Base-by-base conservation (phyloP, 1,140 invertebrate genomes). In the Bombus haemorrhoidalis region DNA sequence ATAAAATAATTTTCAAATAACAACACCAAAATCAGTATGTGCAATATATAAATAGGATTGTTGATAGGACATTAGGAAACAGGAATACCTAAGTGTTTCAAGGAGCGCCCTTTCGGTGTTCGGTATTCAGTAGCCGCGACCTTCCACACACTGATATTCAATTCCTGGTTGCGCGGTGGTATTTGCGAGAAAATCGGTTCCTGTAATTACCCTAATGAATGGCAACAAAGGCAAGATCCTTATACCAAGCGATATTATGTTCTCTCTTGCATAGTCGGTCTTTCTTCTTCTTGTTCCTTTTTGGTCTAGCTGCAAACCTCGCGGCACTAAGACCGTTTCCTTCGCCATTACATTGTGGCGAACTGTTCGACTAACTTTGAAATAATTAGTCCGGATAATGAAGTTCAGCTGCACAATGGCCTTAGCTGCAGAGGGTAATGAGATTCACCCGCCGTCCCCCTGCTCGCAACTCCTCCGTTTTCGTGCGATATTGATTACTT, bases 321-420 rank as follows among this genome's bases (percentile, higher is more conserved):
- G 18, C 73, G 87, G 83, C 85, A 86, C 90, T 81, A 89, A 92
- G 91, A 91, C 91, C 90, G 91, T 93, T 94, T 93, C 91, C 92
- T 92, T 91, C 90, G 88, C 90, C 89, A 93, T 94, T 93, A 94
- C 94, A 93, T 93, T 94, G 92, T 93, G 92, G 92, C 92, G 91
- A 94, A 93, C 93, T 93, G 93, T 94, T 94, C 91, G 91, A 92
- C 91, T 93, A 94, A 94, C 93, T 94, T 94, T 91, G 91, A 95
- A 94, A 95, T 94, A 95, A 95, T 95, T 95, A 94, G 93, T 94
- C 88, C 81, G 90, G 92, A 93, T 94, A 95, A 95, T 95, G 92
- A 93, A 94, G 93, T 93, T 93, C 89, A 90, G 86, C 90, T 85
- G 89, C 90, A 94, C 92, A 93, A 93, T 93, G 89, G 92, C 87